phyloP scores from a whole-genome alignment of 2,113 vertebrate species.

The Mirounga angustirostris region DNA sequence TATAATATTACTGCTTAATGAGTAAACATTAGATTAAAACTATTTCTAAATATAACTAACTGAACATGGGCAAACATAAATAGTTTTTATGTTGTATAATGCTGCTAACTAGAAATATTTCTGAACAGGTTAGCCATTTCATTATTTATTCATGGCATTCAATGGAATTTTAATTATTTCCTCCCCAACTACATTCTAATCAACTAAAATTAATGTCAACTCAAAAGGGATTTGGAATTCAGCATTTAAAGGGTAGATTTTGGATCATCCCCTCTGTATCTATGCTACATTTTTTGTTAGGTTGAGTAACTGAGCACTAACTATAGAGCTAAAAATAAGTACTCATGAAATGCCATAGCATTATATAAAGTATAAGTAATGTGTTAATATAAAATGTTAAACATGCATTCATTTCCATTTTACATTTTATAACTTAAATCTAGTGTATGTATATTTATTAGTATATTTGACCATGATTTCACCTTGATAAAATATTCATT shows the following conservation, averaged over 20 bases:
- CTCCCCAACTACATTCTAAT: neutral
- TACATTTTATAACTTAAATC: neutral
- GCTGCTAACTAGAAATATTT: neutral
- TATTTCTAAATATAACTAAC: neutral
- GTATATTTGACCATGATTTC: neutral
- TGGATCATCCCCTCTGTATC: neutral
- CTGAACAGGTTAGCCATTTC: neutral
- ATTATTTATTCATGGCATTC: neutral
- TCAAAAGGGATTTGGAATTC: neutral
- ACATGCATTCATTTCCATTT: neutral
- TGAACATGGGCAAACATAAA: neutral
- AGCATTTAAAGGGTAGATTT: neutral
- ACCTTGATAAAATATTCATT: constrained; percentile 53
- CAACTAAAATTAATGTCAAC: neutral
- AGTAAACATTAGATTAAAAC: neutral
- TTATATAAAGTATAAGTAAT: neutral
- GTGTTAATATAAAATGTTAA: neutral
- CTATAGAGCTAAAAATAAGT: neutral
- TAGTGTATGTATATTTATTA: neutral
- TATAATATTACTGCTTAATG: neutral
- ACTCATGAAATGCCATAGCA: neutral
- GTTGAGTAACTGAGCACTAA: neutral
- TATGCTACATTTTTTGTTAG: neutral
- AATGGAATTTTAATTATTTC: neutral
- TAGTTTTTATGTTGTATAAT: neutral